phyloP scores from a whole-genome alignment of 2,888 invertebrate genomes.

The Apeira syringaria region DNA sequence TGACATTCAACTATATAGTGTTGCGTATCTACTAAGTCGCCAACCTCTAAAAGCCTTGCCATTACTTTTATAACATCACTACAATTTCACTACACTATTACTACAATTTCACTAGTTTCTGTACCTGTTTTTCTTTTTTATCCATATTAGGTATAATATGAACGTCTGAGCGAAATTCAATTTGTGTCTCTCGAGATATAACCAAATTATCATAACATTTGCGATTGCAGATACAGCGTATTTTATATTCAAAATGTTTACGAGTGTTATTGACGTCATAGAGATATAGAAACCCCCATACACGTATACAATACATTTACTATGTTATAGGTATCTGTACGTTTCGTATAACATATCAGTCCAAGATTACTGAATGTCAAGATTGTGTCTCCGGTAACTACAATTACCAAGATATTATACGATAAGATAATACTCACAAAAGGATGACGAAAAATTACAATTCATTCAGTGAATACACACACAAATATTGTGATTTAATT shows the following conservation, averaged over 20 bases:
- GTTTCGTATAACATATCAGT: conserved; percentile 1
- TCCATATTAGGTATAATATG: background rate
- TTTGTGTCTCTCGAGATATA: conserved; percentile 13
- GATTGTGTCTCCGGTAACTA: conserved; percentile 6
- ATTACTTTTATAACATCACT: conserved; percentile 18
- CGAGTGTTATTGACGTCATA: conserved; percentile 28
- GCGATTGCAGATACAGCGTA: conserved; percentile 6
- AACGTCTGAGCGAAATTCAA: conserved; percentile 10
- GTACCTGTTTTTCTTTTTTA: conserved; percentile 8
- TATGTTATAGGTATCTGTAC: background rate
- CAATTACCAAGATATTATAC: background rate
- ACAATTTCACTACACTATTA: conserved; percentile 5
- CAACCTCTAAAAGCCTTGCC: conserved; percentile 16
- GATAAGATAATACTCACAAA: too few species aligned
- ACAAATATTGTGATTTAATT: too few species aligned
- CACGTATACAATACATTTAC: conserved; percentile 1
- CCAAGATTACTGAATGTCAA: conserved; percentile 18
- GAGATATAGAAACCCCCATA: conserved; percentile 4
- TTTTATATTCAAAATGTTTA: conserved; percentile 16
- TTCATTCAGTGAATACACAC: too few species aligned
- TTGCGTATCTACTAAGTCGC: conserved; percentile 6
- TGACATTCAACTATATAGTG: conserved; percentile 21
- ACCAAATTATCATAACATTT: conserved; percentile 11
- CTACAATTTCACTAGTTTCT: conserved; percentile 6
- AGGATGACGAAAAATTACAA: too few species aligned